Base-by-base conservation (phyloP, 2,797 vertebrate species). In the Enteromius mattozi region DNA sequence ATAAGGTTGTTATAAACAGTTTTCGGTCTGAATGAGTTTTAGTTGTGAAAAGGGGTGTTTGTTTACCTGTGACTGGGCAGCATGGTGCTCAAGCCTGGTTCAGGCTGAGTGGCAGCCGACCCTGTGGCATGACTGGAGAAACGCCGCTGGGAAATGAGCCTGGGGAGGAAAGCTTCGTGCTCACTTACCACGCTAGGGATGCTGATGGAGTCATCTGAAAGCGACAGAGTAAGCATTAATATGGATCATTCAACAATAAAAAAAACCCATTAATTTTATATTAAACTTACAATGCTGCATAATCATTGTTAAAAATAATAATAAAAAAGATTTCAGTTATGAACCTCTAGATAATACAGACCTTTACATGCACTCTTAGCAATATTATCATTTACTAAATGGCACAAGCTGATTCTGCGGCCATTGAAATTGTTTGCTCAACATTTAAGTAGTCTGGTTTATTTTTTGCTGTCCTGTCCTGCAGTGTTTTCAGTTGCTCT, bases 171-270 rank as follows among this genome's bases (percentile, higher is more conserved):
- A 85, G 96, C 95, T 93, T 99, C 98, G 3, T 99, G 97, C 90
- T 99, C 98, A 94, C 98, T 99, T 95, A 99, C 97, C 94, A 99
- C 97, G 88, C 98, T 99, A 93, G 98, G 98, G 90, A 99, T 97
- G 89, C 98, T 99, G 74, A 99, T 93, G 66, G 98, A 99, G 89
- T 99, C 98, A 89, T 97, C 98, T 99, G 78, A 42, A 74, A 87
- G 49, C 54, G 37, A n/a, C 12, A 74, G 71, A 13, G 35, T 10
- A 63, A 6, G 24, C 63, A 21, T 49, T 80, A 19, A 49, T 66
- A 65, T n/a, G 76, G 40, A 30, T 42, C 56, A 78, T 30, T 59
- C 33, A 59, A 40, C 33, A 76, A 42, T 27, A 19, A 59, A 9
- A 51, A 35, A 72, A 71, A 47, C n/a, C 13, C n/a, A 42, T 24